phyloP scores from a whole-genome alignment of 2,113 vertebrate species.

The Leptocoma aspasia region DNA sequence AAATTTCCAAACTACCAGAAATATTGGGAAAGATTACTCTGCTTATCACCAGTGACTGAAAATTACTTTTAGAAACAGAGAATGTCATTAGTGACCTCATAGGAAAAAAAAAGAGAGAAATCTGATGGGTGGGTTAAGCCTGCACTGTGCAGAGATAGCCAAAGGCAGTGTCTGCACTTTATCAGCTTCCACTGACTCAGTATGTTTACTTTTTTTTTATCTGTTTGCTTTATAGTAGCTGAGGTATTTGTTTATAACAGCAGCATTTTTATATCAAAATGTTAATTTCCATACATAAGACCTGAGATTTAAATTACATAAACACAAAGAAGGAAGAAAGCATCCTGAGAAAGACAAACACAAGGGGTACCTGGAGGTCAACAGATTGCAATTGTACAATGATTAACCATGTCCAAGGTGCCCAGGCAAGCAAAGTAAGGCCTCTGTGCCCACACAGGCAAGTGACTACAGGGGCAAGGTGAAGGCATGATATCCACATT shows the following conservation, averaged over 20 bases:
- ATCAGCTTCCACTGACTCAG: constrained; percentile 37
- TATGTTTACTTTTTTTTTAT: constrained; percentile 38
- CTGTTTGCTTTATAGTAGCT: constrained; percentile 33
- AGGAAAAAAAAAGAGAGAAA: constrained; percentile 29
- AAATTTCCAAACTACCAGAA: constrained; percentile 15
- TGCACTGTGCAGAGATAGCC: constrained; percentile 38
- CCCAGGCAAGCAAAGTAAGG: background rate
- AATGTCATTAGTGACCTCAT: constrained; percentile 43
- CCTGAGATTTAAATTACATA: background rate
- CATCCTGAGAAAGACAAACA: background rate
- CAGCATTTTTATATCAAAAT: constrained; percentile 11
- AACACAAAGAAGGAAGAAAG: background rate
- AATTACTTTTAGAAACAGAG: constrained; percentile 68
- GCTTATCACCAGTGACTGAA: constrained; percentile 53
- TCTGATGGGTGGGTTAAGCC: constrained; percentile 20
- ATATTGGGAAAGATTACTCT: constrained; percentile 32
- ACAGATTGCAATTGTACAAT: background rate
- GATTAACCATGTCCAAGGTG: background rate
- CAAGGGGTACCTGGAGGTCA: background rate
- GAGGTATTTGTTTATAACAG: background rate
- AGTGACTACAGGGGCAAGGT: background rate
- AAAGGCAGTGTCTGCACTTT: constrained; percentile 23
- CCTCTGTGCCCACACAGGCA: background rate
- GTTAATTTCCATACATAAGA: background rate
- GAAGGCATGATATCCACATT: background rate